Evolutionary conservation across 2,797 vertebrate species (phyloP), one percentile per base, ranked within the genome.

Genomic region (Anisognathus igniventris): DNA sequence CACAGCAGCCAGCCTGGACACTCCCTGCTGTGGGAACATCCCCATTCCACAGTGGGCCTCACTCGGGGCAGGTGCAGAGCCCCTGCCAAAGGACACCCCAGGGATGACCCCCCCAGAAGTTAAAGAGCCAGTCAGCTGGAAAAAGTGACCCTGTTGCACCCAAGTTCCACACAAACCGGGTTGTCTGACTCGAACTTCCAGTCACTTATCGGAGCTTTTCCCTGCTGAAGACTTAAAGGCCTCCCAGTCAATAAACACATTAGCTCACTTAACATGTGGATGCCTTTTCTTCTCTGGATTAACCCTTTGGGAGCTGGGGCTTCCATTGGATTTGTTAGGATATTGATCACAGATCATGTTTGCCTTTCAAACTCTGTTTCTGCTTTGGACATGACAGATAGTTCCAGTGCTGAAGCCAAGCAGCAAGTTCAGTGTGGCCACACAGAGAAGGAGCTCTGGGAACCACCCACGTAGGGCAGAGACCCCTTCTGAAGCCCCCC

Each of bases 291-390:
- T 97, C 96, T 97, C 95, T 79, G 96, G 97, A 98, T 99, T 98
- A 98, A 98, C 98, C 98, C 98, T 98, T 98, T 67, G 97, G 97
- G 97, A 98, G 95, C 97, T 97, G 96, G 92, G 96, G 96, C 97
- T 98, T 98, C 98, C 97, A 97, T 97, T 98, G 97, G 97, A 98
- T 98, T 98, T 98, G 97, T 98, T 98, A 97, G 98, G 97, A 95
- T 98, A 98, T 98, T 98, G 97, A 98, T 98, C 98, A 98, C 90
- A 97, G 96, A 97, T 97, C 97, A 94, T 92, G 97, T 97, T 97
- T 97, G 97, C 96, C 94, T 98, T 97, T 98, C 97, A 97, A 97
- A 96, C 94, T 79, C 96, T 96, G 88, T 95, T 96, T 95, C 91
- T 93, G 96, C 95, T 95, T 91, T 96, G 85, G 96, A 90, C 96